Evolutionary conservation across 2,888 invertebrate genomes (phyloP), one percentile per base, ranked within the genome.

Genomic region (Xestia xanthographa): DNA sequence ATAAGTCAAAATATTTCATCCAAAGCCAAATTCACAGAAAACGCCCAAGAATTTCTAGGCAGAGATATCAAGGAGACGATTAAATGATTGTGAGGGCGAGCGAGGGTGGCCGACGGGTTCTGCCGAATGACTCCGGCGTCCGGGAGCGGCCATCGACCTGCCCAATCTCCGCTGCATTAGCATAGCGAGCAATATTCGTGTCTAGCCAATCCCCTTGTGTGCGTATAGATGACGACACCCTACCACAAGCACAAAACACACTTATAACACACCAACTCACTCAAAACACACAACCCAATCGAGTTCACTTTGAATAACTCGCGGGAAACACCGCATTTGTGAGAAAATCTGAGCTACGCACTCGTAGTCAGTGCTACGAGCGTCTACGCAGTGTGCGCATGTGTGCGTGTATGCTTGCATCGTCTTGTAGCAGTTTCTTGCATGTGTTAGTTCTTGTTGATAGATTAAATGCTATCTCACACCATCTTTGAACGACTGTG

Each of bases 141-240:
- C 95, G 96, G 95, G 96, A 95, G 93, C 94, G 96, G 96, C 93
- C 96, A 96, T 93, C 95, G 96, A 97, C 97, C 96, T 96, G 95
- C 95, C 96, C 96, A 96, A 96, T 97, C 96, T 96, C 96, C 94
- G 94, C 93, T 93, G 96, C 96, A 96, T 97, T 97, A 96, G 96
- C 96, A 96, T 96, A 95, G 96, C 96, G 93, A 95, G 95, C 96
- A 95, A 96, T 95, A 95, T 95, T 95, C 94, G 93, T 94, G 94
- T 94, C 93, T 95, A 94, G 92, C 91, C 89, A 92, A 92, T 91
- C 91, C 91, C 83, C 89, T 86, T 87, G 92, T 91, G 90, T 92
- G 95, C 87, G 91, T 92, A 89, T 87, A 89, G 83, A 88, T 85
- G 79, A 86, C 50, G 79, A 50, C 72, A 75, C 75, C 72, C 45